phyloP scores from a whole-genome alignment of 2,797 vertebrate species.

The Trematomus bernacchii region DNA sequence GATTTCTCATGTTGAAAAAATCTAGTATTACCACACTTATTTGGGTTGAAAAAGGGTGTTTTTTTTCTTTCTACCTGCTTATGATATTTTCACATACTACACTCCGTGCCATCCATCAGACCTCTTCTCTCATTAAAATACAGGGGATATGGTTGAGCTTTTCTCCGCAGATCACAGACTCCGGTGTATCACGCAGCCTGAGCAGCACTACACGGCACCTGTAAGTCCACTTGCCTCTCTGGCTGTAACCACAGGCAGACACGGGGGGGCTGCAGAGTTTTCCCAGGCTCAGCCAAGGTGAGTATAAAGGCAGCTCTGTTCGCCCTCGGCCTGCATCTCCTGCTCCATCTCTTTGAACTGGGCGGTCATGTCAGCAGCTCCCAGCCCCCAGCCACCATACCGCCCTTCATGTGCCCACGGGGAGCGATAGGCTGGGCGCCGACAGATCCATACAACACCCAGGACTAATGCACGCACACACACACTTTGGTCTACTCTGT shows the following conservation, averaged over 20 bases:
- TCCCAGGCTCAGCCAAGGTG: slow-evolving; percentile 74
- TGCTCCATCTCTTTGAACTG: slow-evolving; percentile 81
- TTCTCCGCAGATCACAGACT: slow-evolving; percentile 39
- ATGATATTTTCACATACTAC: slow-evolving; percentile 34
- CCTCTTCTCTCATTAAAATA: slow-evolving; percentile 50
- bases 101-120: slow-evolving; percentile 45
- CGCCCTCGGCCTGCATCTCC: slow-evolving; percentile 71
- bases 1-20: no score
- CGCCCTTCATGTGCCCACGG: slow-evolving; percentile 77
- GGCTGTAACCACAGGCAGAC: slow-evolving; percentile 53
- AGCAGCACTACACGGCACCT: slow-evolving; percentile 72
- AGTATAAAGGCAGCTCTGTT: slow-evolving; percentile 81
- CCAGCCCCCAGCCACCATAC: slow-evolving; percentile 64
- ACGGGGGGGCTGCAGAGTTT: slow-evolving; percentile 55
- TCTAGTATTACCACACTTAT: no score
- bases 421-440: slow-evolving; percentile 75
- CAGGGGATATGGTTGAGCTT: slow-evolving; percentile 27
- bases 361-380: slow-evolving; percentile 78
- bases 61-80: slow-evolving; percentile 15
- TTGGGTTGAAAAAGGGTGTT: neutral
- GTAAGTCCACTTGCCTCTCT: slow-evolving; percentile 77
- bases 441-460: slow-evolving; percentile 72
- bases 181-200: slow-evolving; percentile 25
- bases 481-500: slow-evolving; percentile 13
- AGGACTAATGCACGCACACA: slow-evolving; percentile 27